phyloP scores from a whole-genome alignment of 2,888 invertebrate genomes.

The Thysanoteuthis rhombus region DNA sequence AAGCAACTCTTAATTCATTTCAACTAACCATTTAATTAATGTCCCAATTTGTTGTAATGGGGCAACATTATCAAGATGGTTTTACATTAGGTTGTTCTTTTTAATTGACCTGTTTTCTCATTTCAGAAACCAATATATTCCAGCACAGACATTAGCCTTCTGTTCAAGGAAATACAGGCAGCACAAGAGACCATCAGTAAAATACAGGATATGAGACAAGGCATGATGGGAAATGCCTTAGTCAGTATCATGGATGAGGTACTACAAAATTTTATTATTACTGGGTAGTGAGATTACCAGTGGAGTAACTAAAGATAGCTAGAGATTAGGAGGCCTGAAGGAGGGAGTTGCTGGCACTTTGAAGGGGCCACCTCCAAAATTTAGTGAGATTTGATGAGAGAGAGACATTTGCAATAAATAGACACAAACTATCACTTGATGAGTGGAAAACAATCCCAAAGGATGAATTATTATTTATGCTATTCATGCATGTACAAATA shows the following conservation, averaged over 20 bases:
- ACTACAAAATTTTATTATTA: slow-evolving; percentile 27
- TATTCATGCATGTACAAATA: too few species aligned
- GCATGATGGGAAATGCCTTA: slow-evolving; percentile 67
- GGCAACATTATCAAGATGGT: background rate
- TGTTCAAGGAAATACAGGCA: slow-evolving; percentile 65
- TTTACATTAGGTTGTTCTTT: background rate
- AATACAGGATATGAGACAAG: slow-evolving; percentile 67
- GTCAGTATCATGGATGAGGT: slow-evolving; percentile 68
- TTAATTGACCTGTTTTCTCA: background rate
- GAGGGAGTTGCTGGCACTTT: too few species aligned
- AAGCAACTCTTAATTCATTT: too few species aligned
- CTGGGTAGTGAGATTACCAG: background rate
- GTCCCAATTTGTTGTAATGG: background rate
- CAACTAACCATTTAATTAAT: too few species aligned
- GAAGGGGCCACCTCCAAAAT: too few species aligned
- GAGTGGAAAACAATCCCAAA: too few species aligned
- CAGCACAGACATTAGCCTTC: slow-evolving; percentile 66
- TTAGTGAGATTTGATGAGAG: too few species aligned
- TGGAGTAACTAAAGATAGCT: too few species aligned
- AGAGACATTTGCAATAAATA: too few species aligned
- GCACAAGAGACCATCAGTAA: slow-evolving; percentile 66
- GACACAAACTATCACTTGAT: too few species aligned
- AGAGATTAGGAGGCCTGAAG: too few species aligned
- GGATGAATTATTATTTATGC: too few species aligned
- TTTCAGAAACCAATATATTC: slow-evolving; percentile 66